Percentiles rank a stretch among this genome's conserved stretches.
Conservation (phyloP, 2,113 vertebrate genomes). For the Aphyosemion australe region DNA sequence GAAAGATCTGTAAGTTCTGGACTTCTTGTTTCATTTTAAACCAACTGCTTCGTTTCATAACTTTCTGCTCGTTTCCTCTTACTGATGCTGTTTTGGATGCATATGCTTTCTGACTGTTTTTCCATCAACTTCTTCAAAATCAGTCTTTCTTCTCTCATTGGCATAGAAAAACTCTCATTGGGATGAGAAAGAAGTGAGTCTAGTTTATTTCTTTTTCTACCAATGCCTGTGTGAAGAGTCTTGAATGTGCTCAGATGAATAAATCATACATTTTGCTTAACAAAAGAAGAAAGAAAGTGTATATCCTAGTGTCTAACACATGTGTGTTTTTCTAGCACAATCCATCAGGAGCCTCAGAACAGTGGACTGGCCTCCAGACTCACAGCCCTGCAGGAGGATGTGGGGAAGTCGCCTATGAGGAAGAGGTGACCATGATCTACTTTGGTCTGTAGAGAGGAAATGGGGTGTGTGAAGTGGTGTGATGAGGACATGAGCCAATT, state of each 20-base stretch:
- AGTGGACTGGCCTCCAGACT: conserved; percentile 84
- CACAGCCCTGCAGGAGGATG: conserved; percentile 89
- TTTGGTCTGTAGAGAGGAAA: background rate
- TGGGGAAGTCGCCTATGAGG: conserved; percentile 92
- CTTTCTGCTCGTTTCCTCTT: too few relatives aligned
- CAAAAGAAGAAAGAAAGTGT: background rate
- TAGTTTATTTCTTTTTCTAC: conserved; percentile 59
- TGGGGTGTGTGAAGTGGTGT: too few relatives aligned
- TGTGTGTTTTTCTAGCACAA: conserved; percentile 80
- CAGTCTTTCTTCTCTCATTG: conserved; percentile 68
- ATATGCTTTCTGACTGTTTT: conserved; percentile 26
- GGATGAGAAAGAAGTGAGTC: conserved; percentile 85
- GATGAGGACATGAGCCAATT: too few relatives aligned
- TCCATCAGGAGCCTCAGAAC: conserved; percentile 90
- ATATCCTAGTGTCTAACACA: background rate
- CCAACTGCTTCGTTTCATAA: too few relatives aligned
- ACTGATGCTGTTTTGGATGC: too few relatives aligned
- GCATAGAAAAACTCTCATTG: conserved; percentile 84
- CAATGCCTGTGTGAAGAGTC: too few relatives aligned
- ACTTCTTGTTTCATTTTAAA: too few relatives aligned
- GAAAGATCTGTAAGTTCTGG: too few relatives aligned
- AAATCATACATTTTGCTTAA: background rate
- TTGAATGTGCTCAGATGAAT: too few relatives aligned
- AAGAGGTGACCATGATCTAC: conserved; percentile 81
- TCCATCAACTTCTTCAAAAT: conserved; percentile 58